Evolutionary conservation across 2,113 vertebrate genomes (phyloP).

Genomic region (Amphilophus citrinellus): DNA sequence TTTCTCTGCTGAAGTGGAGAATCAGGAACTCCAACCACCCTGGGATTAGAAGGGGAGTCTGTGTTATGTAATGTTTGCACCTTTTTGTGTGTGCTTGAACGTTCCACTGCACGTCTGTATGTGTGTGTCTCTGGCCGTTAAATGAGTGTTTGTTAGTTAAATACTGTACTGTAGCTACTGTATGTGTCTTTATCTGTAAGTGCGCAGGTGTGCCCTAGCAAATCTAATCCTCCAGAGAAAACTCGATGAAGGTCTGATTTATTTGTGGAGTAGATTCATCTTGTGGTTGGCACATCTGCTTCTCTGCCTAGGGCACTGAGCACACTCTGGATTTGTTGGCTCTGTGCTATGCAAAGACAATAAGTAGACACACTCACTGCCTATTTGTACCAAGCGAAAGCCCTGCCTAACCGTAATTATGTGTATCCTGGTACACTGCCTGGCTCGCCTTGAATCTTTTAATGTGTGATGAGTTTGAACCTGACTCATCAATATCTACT

Average conservation of each 20-base stretch:
- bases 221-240: slow-evolving; percentile 63
- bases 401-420: slow-evolving; percentile 24
- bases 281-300: slow-evolving; percentile 68
- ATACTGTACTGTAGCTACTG: slow-evolving; percentile 41
- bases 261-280: slow-evolving; percentile 76
- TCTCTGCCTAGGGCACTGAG: slow-evolving; percentile 45
- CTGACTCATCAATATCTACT: slow-evolving; percentile 55
- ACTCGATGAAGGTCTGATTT: slow-evolving; percentile 61
- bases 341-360: slow-evolving; percentile 37
- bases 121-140: slow-evolving; percentile 1
- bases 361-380: slow-evolving; percentile 30
- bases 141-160: slow-evolving; percentile 32
- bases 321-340: slow-evolving; percentile 27
- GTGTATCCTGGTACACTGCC: slow-evolving; percentile 12
- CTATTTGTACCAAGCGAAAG: slow-evolving; percentile 27
- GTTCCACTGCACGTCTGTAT: not conserved
- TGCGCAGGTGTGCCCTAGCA: slow-evolving; percentile 76
- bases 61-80: slow-evolving; percentile 37
- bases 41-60: slow-evolving; percentile 16
- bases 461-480: slow-evolving; percentile 40
- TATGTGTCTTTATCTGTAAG: slow-evolving; percentile 50
- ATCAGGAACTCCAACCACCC: slow-evolving; percentile 10
- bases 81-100: not conserved
- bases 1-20: slow-evolving; percentile 17
- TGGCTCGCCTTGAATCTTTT: slow-evolving; percentile 35